phyloP scores from a whole-genome alignment of 2,113 vertebrate genomes.

The Corydoras maculifer region DNA sequence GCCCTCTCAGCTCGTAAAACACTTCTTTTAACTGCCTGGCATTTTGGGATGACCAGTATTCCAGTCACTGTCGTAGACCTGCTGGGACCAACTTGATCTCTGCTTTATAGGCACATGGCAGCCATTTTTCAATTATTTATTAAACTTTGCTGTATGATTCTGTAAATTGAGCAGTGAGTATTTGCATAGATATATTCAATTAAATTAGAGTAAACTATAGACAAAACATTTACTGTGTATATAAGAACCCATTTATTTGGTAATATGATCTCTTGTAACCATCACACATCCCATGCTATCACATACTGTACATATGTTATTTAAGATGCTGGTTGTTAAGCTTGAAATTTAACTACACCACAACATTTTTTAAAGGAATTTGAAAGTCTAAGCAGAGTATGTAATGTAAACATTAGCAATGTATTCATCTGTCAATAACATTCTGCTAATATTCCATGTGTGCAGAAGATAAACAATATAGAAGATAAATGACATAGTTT shows the following conservation, averaged over 20 bases:
- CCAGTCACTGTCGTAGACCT: neutral
- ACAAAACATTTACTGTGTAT: neutral
- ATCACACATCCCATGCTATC: conserved; percentile 11
- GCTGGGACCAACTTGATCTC: conserved; percentile 10
- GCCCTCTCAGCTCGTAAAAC: conserved; percentile 16
- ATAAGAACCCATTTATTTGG: neutral
- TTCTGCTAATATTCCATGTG: conserved; percentile 34
- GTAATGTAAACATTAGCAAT: conserved; percentile 10
- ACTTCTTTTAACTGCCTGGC: conserved; percentile 1
- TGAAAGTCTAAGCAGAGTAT: conserved; percentile 7
- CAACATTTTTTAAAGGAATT: conserved; percentile 19
- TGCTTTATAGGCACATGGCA: neutral
- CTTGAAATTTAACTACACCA: conserved; percentile 34
- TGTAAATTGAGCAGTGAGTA: no score
- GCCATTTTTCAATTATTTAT: neutral
- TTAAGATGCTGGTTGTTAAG: conserved; percentile 19
- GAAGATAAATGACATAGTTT: conserved; percentile 16
- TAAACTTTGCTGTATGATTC: neutral
- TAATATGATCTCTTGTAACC: conserved; percentile 23
- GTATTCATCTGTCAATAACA: neutral
- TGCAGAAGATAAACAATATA: conserved; percentile 24
- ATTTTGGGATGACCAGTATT: neutral
- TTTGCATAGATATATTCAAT: no score
- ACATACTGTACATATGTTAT: conserved; percentile 30
- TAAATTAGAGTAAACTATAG: neutral